Base-by-base conservation (phyloP, 2,113 vertebrate species). In the Lanius collurio region DNA sequence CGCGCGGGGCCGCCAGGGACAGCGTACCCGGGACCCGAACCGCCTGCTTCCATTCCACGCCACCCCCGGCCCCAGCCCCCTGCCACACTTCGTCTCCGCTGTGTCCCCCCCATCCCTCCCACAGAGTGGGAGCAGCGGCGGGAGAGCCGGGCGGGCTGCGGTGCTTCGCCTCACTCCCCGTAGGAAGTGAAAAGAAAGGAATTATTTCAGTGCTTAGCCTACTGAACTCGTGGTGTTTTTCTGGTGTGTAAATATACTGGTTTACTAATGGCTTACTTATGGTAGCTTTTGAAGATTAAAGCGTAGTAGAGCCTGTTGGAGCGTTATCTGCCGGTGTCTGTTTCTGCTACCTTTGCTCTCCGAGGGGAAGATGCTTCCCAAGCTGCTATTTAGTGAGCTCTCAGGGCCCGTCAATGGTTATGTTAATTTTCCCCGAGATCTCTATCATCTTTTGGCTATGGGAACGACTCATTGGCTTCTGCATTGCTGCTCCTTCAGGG, bases 281-380 rank as follows among this genome's bases (percentile, higher is more conserved):
- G 75, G 85, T 63, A 95, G 94, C 79, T 94, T 95, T 87, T 84
- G 91, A 95, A 97, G 92, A 96, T 94, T 95, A 93, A 96, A 96
- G 87, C 80, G 10, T 15, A 82, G 86, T 67, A 86, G 56, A 96
- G 81, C 47, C 86, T 85, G 47, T 85, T 76, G 11, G 67, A 86
- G 85, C 84, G 82, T 93, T 96, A 90, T 91, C 85, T 96, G 70
- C 69, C 62, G 18, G 60, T 89, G 84, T 52, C 69, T 81, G 46
- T 37, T 94, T 78, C 76, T 41, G 73, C 64, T 71, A 10, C 37
- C 44, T 91, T 90, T 18, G 2, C 53, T 74, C 84, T 86, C 82
- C 26, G 17, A 95, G 76, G 35, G 74, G 55, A 92, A 56, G 83
- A 80, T 89, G 90, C 88, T 85, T 88, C 94, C 56, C 77, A 46